These are phyloP conservation scores for Danio kyathit DNA, from an alignment of 2,797 vertebrate species.

Conservation along the genomic window DNA sequence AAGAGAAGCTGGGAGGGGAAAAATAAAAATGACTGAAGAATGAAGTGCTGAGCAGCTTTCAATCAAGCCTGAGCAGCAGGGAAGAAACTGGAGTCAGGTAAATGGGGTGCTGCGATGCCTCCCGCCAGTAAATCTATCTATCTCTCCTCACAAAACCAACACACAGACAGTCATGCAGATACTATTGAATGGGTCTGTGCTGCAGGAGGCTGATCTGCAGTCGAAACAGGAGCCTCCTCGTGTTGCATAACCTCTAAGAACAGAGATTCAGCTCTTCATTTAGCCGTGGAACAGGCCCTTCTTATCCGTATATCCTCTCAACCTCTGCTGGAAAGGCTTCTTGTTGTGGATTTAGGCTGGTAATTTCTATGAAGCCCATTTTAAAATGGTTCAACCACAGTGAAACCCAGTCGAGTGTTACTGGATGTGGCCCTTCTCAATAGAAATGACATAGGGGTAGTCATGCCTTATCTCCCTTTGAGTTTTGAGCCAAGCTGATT, in stretches of 20 bases:
- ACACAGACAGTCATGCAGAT: slow-evolving; percentile 24
- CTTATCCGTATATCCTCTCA: slow-evolving; percentile 15
- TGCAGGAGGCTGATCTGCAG: slow-evolving; percentile 30
- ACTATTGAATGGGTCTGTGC: slow-evolving; percentile 43
- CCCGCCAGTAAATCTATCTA: slow-evolving; percentile 53
- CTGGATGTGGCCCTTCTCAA: neutral
- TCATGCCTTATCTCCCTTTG: neutral
- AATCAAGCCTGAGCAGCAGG: slow-evolving; percentile 60
- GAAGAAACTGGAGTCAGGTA: slow-evolving; percentile 56
- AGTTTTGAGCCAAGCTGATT: neutral
- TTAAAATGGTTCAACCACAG: neutral
- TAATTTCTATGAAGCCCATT: slow-evolving; percentile 14
- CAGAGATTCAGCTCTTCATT: slow-evolving; percentile 40
- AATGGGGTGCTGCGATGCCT: slow-evolving; percentile 42
- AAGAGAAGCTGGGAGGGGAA: neutral
- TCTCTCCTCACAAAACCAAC: slow-evolving; percentile 22
- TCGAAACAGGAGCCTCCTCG: slow-evolving; percentile 47
- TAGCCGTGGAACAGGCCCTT: slow-evolving; percentile 10
- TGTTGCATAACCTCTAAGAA: slow-evolving; percentile 42
- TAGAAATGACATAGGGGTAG: neutral
- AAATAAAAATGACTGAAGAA: slow-evolving; percentile 21
- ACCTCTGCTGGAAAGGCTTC: slow-evolving; percentile 25
- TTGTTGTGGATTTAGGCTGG: slow-evolving; percentile 20
- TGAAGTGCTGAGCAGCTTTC: slow-evolving; percentile 53
- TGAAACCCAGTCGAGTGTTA: neutral